phyloP scores from a whole-genome alignment of 2,888 invertebrate genomes.

The Tricholauxania praeusta region DNA sequence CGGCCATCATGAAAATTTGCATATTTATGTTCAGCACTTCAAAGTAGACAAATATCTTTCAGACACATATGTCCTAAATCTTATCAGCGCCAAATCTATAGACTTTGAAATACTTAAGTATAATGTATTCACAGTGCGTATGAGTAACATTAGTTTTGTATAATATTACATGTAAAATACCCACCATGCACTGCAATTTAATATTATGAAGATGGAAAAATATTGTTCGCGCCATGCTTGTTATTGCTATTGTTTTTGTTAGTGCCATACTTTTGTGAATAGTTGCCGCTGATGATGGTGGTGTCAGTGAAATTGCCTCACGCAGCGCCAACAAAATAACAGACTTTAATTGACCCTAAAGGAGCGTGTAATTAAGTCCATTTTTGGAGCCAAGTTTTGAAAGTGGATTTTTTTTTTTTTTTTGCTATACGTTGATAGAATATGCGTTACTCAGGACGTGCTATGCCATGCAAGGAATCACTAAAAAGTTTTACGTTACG shows the following conservation, averaged over 20 bases:
- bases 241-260: not conserved
- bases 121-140: too few species aligned
- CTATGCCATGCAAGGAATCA: not conserved
- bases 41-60: too few species aligned
- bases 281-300: not conserved
- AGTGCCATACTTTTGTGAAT: not conserved
- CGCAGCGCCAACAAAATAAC: constrained; percentile 19
- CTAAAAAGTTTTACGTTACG: constrained; percentile 14
- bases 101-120: too few species aligned
- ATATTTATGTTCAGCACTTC: too few species aligned
- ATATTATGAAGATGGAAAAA: constrained; percentile 2
- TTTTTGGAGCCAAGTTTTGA: constrained; percentile 27
- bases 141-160: too few species aligned
- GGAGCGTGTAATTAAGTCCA: constrained; percentile 34
- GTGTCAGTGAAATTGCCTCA: not conserved
- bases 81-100: too few species aligned
- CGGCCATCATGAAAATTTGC: too few species aligned
- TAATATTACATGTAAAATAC: too few species aligned
- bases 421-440: not conserved
- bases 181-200: constrained; percentile 1
- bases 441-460: not conserved
- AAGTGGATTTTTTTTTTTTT: not conserved
- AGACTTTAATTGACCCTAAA: constrained; percentile 32
- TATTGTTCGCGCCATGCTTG: not conserved
- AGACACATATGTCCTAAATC: too few species aligned